Evolutionary conservation across 2,797 vertebrate genomes (phyloP).

Genomic region (Gorsachius magnificus): DNA sequence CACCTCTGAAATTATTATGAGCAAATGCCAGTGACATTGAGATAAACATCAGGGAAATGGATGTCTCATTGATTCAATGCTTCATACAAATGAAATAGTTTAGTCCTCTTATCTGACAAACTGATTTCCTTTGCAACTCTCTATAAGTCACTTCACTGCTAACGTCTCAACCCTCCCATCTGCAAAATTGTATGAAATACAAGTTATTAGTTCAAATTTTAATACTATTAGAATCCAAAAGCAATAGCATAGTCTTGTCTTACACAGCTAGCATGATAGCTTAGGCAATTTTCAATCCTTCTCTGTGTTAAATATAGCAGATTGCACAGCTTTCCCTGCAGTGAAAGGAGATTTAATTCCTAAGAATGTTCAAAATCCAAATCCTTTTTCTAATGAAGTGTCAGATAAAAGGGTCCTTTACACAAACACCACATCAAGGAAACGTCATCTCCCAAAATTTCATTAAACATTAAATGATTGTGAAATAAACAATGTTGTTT

Average conservation of each 20-base stretch:
- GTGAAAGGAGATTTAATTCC: not conserved
- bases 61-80: not conserved
- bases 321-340: not conserved
- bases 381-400: conserved; percentile 7
- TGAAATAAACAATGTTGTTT: not conserved
- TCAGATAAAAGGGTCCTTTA: conserved; percentile 3
- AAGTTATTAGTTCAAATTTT: not conserved
- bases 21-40: not conserved
- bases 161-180: not conserved
- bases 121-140: not conserved
- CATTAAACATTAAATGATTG: not conserved
- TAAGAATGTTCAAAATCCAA: not conserved
- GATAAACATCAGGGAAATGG: not conserved
- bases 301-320: not conserved
- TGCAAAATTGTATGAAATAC: not conserved
- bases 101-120: not conserved
- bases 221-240: not conserved
- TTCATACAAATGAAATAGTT: not conserved
- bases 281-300: not conserved
- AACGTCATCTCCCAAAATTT: not conserved
- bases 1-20: not conserved
- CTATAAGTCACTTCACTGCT: not conserved
- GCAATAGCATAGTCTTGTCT: not conserved
- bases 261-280: not conserved
- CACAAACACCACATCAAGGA: not conserved